phyloP scores from a whole-genome alignment of 2,113 vertebrate species.

The Ifrita kowaldi region DNA sequence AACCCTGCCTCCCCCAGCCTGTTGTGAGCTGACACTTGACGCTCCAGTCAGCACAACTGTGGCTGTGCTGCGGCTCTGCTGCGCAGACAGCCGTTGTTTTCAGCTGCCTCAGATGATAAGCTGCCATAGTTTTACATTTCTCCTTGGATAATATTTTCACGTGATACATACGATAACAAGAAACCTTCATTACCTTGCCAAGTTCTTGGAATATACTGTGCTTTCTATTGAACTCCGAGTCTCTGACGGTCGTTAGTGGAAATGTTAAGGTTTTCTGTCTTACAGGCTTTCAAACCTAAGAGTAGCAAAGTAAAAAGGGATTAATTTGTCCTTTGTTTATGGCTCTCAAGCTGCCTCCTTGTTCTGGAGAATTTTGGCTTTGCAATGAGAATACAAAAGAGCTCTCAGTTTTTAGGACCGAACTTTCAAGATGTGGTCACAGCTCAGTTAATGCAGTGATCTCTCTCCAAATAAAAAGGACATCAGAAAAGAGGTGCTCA shows the following conservation, averaged over 20 bases:
- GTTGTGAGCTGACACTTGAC: background rate
- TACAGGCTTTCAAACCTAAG: background rate
- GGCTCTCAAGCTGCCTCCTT: background rate
- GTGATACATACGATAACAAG: conserved; percentile 14
- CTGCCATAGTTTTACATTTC: conserved; percentile 20
- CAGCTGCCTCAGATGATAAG: conserved; percentile 8
- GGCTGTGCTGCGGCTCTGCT: background rate
- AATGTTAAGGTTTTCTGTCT: conserved; percentile 12
- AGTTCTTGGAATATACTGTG: conserved; percentile 17
- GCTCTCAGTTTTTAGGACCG: background rate
- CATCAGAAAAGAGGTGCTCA: background rate
- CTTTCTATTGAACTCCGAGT: background rate
- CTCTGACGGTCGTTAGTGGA: background rate
- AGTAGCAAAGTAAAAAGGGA: background rate
- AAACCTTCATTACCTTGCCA: conserved; percentile 42
- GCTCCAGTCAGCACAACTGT: background rate
- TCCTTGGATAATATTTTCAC: conserved; percentile 45
- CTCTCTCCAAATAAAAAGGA: background rate
- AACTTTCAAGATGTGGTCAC: background rate
- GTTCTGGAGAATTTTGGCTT: conserved; percentile 12
- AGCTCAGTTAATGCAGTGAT: background rate
- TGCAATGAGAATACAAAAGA: background rate
- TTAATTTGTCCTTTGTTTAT: conserved; percentile 34
- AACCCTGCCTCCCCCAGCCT: background rate
- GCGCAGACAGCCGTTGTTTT: background rate